Percentiles rank a stretch among this genome's conserved stretches.
phyloP scores from a whole-genome alignment of 92 coral and sea anemone genomes.

The Porites cylindrica region DNA sequence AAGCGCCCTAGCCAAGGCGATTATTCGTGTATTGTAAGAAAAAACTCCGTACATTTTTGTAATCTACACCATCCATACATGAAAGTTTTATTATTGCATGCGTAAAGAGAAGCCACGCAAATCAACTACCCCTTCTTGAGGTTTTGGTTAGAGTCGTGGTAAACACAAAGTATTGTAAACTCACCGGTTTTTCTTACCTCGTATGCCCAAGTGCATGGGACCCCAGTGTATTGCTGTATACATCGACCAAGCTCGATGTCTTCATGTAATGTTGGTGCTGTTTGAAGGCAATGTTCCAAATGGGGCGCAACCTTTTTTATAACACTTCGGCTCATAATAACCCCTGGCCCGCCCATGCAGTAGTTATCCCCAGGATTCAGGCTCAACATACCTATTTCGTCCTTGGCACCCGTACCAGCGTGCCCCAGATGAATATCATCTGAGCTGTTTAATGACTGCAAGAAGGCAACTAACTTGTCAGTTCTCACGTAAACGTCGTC shows the following conservation, averaged over 20 bases:
- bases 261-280: constrained; percentile 55
- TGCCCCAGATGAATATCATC: constrained; percentile 59
- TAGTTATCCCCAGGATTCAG: constrained; percentile 63
- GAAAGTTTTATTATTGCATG: no score
- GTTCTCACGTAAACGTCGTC: constrained; percentile 69
- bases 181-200: constrained; percentile 62
- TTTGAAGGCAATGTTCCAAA: constrained; percentile 43
- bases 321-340: constrained; percentile 59
- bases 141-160: no score
- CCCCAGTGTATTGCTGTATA: constrained; percentile 81
- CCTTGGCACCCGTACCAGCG: constrained; percentile 61
- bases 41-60: no score
- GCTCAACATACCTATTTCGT: constrained; percentile 51
- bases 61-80: no score
- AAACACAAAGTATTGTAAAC: no score
- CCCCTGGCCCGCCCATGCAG: constrained; percentile 72
- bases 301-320: constrained; percentile 49
- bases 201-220: constrained; percentile 93
- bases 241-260: constrained; percentile 84
- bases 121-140: no score
- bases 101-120: no score
- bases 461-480: constrained; percentile 26
- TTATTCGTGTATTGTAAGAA: no score
- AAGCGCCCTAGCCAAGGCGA: no score
- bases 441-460: constrained; percentile 51